Percentiles rank a stretch among this genome's conserved stretches.
phyloP scores from a whole-genome alignment of 2,797 vertebrate species.

The Aselliscus stoliczkanus region DNA sequence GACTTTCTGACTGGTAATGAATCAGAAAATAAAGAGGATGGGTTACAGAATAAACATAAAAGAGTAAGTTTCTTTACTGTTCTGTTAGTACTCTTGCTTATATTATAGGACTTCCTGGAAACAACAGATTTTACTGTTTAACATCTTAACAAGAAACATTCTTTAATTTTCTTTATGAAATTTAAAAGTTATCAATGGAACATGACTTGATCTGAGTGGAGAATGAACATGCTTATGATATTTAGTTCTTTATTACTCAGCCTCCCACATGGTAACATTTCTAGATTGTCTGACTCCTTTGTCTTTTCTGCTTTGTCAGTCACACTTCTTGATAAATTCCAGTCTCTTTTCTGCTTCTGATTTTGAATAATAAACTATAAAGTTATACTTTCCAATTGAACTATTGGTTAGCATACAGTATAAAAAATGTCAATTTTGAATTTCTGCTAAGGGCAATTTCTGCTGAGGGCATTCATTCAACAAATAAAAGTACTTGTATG shows the following conservation, averaged over 20 bases:
- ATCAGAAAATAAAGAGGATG: slow-evolving; percentile 90
- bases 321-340: background rate
- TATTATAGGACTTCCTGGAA: background rate
- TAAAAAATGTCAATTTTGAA: background rate
- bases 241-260: background rate
- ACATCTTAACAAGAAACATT: background rate
- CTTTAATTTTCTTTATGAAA: background rate
- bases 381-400: slow-evolving; percentile 17
- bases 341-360: background rate
- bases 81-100: background rate
- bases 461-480: background rate
- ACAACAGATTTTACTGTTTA: background rate
- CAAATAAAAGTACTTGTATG: background rate
- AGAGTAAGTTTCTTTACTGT: slow-evolving; percentile 82
- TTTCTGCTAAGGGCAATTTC: background rate
- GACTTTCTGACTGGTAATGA: slow-evolving; percentile 82
- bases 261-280: background rate
- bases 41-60: slow-evolving; percentile 85
- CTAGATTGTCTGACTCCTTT: background rate
- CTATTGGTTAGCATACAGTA: background rate
- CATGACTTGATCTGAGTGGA: background rate
- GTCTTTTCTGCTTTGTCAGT: background rate
- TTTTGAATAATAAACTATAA: slow-evolving; percentile 28
- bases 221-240: background rate
- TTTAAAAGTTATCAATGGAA: background rate